Base-by-base conservation (phyloP, 2,888 invertebrate genomes). In the Endotricha flammealis region DNA sequence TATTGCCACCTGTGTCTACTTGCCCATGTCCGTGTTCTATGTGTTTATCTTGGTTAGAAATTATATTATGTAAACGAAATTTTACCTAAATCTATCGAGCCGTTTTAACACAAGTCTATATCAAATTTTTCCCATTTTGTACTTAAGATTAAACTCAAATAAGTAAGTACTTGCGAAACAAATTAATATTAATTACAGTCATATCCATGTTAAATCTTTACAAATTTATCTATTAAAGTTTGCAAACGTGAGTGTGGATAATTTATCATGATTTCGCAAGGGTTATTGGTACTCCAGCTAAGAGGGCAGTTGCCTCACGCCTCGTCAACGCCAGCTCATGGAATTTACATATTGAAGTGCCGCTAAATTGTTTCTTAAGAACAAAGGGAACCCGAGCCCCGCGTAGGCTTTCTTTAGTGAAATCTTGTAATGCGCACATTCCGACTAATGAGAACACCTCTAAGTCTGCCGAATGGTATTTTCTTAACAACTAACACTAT, bases 231-330 rank as follows among this genome's bases (percentile, higher is more conserved):
- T 70, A 63, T 59, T 64, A 69, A 64, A 64, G 63, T 52, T 52
- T 50, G n/a, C 53, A 59, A 65, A 68, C 78, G 78, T 77, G 78
- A 80, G 80, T 77, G 81, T 71, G 70, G 80, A 83, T 86, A 82
- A 85, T 85, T 86, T 76, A 83, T 85, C 82, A 83, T 82, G 80
- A 85, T 83, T 82, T 74, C 64, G 65, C 65, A 67, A 78, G 76
- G 81, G 82, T 80, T 85, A 81, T 77, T 75, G 79, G 74, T 66
- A 63, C 69, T 64, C 52, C 53, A 57, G 67, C 56, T 67, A 64
- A 73, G 73, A 79, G 78, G 76, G 79, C 77, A 71, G 66, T 59
- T 48, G 50, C 49, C 51, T 44, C 60, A 52, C 48, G 53, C 54
- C 53, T 51, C 55, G 52, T 56, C 58, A 50, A 46, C 20, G 50